These are phyloP conservation scores for Heliconius nattereri DNA, from an alignment of 1,140 invertebrate species.

Conservation along the genomic window DNA sequence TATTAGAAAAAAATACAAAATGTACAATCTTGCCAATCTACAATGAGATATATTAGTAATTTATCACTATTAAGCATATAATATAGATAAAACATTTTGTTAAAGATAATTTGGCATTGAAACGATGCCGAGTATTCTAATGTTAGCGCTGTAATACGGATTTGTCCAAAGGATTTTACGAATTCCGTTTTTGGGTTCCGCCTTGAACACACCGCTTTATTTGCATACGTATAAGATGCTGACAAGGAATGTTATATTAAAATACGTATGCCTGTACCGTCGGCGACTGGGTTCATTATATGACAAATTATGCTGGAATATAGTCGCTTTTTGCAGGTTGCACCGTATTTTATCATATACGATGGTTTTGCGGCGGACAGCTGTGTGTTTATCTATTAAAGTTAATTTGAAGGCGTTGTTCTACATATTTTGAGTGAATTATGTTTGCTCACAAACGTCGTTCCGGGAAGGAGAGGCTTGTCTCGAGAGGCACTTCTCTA, in stretches of 20 bases:
- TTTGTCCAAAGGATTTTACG: constrained; percentile 42
- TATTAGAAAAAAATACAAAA: not conserved
- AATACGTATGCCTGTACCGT: constrained; percentile 41
- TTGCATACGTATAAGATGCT: constrained; percentile 44
- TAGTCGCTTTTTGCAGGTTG: constrained; percentile 38
- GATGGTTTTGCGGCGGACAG: constrained; percentile 27
- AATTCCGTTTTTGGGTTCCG: constrained; percentile 36
- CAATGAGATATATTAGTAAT: too few relatives aligned
- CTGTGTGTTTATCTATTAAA: constrained; percentile 51
- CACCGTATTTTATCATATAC: constrained; percentile 24
- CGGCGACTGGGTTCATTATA: constrained; percentile 44
- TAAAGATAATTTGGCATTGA: not conserved
- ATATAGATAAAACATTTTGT: not conserved
- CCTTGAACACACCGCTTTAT: constrained; percentile 42
- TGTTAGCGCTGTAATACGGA: constrained; percentile 19
- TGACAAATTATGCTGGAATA: constrained; percentile 37
- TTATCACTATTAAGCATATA: too few relatives aligned
- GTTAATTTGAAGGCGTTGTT: constrained; percentile 64
- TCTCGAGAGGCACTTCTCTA: constrained; percentile 64
- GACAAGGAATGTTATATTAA: constrained; percentile 46
- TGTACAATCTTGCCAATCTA: not conserved
- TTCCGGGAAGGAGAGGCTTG: constrained; percentile 56
- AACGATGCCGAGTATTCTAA: not conserved
- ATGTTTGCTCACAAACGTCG: constrained; percentile 71
- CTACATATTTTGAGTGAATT: constrained; percentile 64